phyloP scores from a whole-genome alignment of 2,888 invertebrate species.

The Gryllus longicercus region DNA sequence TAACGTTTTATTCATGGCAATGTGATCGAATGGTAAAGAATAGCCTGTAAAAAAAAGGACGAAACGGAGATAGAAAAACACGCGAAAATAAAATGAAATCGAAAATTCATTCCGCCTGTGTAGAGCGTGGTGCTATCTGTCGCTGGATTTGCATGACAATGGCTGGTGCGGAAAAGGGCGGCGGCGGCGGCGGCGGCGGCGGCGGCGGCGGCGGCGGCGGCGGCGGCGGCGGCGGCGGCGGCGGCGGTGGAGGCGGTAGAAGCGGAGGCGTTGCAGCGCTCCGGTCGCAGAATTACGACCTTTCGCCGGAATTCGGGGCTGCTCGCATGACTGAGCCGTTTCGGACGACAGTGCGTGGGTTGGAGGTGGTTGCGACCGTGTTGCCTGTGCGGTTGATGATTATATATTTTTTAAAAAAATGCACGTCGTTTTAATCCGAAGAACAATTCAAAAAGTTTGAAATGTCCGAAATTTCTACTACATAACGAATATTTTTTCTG shows the following conservation, averaged over 20 bases:
- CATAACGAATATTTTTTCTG: no score
- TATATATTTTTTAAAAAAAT: no score
- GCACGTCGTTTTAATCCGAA: no score
- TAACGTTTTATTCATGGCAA: background rate
- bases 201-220: background rate
- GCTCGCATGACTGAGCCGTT: no score
- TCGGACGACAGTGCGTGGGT: no score
- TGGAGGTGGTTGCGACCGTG: no score
- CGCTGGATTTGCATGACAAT: slow-evolving; percentile 17
- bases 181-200: background rate
- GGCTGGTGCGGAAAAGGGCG: background rate
- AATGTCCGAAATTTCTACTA: no score
- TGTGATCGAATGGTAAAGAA: slow-evolving; percentile 9
- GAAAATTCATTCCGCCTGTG: slow-evolving; percentile 6
- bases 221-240: background rate
- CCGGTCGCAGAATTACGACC: no score
- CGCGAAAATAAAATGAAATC: slow-evolving; percentile 7
- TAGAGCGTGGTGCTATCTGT: background rate
- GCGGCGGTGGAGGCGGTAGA: background rate
- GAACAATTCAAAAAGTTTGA: no score
- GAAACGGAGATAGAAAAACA: background rate
- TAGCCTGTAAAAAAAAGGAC: background rate
- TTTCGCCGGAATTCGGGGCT: no score
- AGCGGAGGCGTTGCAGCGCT: no score
- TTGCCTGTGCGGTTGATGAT: no score